Conservation (phyloP, 2,113 vertebrate genomes). For the Tringa solitaria region DNA sequence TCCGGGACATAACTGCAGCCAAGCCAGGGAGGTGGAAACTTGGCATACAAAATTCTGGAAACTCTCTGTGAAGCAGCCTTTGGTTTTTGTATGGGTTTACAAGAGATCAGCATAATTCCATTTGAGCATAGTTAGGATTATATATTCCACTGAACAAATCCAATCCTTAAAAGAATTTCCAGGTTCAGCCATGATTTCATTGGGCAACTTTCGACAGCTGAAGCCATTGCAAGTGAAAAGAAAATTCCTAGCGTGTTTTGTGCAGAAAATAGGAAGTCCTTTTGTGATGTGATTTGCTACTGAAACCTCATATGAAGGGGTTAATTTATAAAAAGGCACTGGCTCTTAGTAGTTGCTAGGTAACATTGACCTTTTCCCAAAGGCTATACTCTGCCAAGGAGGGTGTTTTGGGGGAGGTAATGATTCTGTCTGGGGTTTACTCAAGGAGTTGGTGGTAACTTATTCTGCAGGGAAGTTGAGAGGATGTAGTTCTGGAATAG, state of each 20-base stretch:
- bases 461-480: neutral
- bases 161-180: neutral
- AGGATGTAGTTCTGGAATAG: neutral
- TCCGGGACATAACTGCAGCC: neutral
- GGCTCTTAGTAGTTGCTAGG: slow-evolving; percentile 53
- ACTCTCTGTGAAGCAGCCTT: neutral
- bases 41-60: neutral
- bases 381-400: neutral
- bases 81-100: neutral
- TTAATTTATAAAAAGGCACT: slow-evolving; percentile 47
- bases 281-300: neutral
- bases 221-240: neutral
- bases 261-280: neutral
- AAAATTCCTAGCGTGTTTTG: neutral
- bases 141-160: neutral
- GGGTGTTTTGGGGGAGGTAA: neutral
- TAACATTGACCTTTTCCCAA: slow-evolving; percentile 57
- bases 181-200: neutral
- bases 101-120: neutral
- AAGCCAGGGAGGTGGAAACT: neutral
- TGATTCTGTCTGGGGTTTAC: neutral
- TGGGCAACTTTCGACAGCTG: neutral
- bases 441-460: neutral
- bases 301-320: neutral
- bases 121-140: neutral